phyloP scores from a whole-genome alignment of 1,140 invertebrate genomes.

The Matsumurasca onukii region DNA sequence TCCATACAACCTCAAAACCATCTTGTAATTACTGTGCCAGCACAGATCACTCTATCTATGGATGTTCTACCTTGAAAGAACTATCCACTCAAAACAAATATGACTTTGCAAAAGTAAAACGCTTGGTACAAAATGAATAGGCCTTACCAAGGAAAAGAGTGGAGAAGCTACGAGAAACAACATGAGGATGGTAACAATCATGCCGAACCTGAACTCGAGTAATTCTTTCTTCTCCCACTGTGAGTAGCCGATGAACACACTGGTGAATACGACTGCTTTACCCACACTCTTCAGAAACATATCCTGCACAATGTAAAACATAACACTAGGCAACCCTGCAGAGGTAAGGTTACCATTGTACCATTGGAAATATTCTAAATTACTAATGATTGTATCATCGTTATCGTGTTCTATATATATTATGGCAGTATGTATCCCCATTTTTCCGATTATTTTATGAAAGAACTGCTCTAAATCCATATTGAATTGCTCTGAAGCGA shows the following conservation, averaged over 20 bases:
- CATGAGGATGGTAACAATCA: slow-evolving; percentile 67
- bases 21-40: too few species aligned
- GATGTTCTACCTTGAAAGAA: too few species aligned
- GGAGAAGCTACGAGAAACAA: slow-evolving; percentile 67
- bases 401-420: too few species aligned
- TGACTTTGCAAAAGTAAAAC: too few species aligned
- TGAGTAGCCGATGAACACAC: slow-evolving; percentile 61
- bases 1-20: too few species aligned
- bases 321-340: not conserved
- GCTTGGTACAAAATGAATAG: too few species aligned
- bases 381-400: not conserved
- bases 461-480: too few species aligned
- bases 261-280: slow-evolving; percentile 55
- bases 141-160: slow-evolving; percentile 67
- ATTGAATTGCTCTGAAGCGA: too few species aligned
- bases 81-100: too few species aligned
- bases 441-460: too few species aligned
- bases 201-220: slow-evolving; percentile 66
- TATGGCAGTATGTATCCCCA: too few species aligned
- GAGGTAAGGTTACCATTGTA: not conserved
- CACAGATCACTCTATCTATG: too few species aligned
- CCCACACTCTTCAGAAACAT: slow-evolving; percentile 49
- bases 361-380: not conserved
- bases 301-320: slow-evolving; percentile 44
- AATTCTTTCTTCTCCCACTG: slow-evolving; percentile 59